Conservation (phyloP, 92 coral and sea anemone species). For the Palythoa heliodiscus region DNA sequence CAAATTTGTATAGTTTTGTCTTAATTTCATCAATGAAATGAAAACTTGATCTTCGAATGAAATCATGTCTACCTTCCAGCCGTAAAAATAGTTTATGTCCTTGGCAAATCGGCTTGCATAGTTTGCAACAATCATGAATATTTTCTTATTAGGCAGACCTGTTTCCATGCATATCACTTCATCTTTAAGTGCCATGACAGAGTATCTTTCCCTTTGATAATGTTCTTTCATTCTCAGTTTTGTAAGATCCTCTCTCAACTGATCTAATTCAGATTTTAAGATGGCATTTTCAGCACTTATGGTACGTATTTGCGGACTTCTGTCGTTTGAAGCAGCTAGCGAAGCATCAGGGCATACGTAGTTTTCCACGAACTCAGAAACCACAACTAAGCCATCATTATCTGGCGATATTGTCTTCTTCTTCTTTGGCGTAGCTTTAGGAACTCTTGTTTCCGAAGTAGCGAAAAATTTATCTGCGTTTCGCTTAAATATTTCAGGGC, state of each 20-base stretch:
- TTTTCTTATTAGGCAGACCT: constrained; percentile 33
- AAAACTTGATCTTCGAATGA: constrained; percentile 61
- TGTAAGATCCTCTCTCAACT: constrained; percentile 26
- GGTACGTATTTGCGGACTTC: too few relatives aligned
- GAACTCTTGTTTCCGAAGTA: too few relatives aligned
- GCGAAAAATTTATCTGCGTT: too few relatives aligned
- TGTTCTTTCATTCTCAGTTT: constrained; percentile 14
- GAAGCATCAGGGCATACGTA: too few relatives aligned
- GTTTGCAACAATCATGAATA: constrained; percentile 35
- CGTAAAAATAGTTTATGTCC: constrained; percentile 52
- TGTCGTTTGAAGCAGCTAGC: too few relatives aligned
- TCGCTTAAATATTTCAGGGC: too few relatives aligned
- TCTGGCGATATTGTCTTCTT: too few relatives aligned
- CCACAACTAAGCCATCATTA: too few relatives aligned
- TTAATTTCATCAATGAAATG: constrained; percentile 62
- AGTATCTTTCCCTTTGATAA: constrained; percentile 38
- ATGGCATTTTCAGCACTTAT: constrained; percentile 32
- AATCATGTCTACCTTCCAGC: constrained; percentile 58
- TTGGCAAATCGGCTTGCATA: constrained; percentile 44
- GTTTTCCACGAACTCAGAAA: too few relatives aligned
- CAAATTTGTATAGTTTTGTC: constrained; percentile 59
- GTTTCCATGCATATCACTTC: constrained; percentile 19
- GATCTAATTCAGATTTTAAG: constrained; percentile 41
- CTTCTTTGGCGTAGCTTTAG: too few relatives aligned
- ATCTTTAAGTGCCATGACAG: neutral